Percentiles rank a stretch among this genome's conserved stretches.
Conservation (phyloP, 2,888 invertebrate species). For the Drosophila infuscata region DNA sequence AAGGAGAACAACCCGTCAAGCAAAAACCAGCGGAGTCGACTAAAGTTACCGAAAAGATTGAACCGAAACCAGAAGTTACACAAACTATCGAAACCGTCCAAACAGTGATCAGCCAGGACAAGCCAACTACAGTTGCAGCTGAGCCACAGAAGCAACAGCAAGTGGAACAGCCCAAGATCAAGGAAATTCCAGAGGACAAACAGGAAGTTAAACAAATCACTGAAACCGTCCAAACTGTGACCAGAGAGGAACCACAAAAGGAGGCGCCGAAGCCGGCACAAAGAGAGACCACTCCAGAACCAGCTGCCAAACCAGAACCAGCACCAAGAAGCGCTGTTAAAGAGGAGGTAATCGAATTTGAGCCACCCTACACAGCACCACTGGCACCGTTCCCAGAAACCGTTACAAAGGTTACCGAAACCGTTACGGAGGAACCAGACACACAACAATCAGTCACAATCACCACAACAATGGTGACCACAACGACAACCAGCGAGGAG, state of each 20-base stretch:
- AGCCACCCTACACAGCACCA: slow-evolving; percentile 62
- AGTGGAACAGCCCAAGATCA: slow-evolving; percentile 10
- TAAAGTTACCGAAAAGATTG: slow-evolving; percentile 1
- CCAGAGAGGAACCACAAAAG: slow-evolving; percentile 11
- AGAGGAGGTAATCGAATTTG: slow-evolving; percentile 40
- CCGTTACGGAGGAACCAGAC: slow-evolving; percentile 52
- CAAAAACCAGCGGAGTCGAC: slow-evolving; percentile 18
- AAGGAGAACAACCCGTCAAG: slow-evolving; percentile 15
- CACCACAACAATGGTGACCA: slow-evolving; percentile 62
- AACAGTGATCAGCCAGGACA: slow-evolving; percentile 24
- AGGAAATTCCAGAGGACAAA: slow-evolving; percentile 5
- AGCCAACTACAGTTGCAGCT: slow-evolving; percentile 10
- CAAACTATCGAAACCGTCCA: slow-evolving; percentile 57
- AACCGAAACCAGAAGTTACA: slow-evolving; percentile 12
- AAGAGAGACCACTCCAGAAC: slow-evolving; percentile 26
- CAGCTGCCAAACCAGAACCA: slow-evolving; percentile 58
- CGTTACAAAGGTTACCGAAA: slow-evolving; percentile 35
- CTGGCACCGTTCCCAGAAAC: slow-evolving; percentile 56
- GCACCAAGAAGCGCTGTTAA: slow-evolving; percentile 48
- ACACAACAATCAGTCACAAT: slow-evolving; percentile 50
- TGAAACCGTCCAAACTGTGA: slow-evolving; percentile 50
- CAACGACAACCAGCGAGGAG: slow-evolving; percentile 38
- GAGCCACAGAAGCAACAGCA: slow-evolving; percentile 1
- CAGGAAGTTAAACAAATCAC: slow-evolving; percentile 28
- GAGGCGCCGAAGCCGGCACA: neutral